Conservation (phyloP, 2,113 vertebrate genomes). For the Elephantulus edwardii region DNA sequence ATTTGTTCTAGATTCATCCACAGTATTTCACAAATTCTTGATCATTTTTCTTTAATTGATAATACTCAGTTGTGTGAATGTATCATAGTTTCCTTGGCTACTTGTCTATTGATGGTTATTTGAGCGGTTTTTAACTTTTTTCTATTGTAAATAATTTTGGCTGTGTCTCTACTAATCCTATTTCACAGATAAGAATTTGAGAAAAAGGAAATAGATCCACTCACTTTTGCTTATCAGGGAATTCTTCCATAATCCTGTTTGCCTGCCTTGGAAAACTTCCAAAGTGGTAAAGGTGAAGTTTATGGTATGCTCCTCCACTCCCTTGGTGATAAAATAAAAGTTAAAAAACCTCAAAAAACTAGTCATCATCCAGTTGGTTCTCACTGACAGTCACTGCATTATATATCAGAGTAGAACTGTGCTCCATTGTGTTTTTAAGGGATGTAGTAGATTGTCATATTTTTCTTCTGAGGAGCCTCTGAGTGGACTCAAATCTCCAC, state of each 20-base stretch:
- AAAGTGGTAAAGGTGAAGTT: neutral
- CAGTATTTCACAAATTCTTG: too few species aligned
- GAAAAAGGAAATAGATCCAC: neutral
- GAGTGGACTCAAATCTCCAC: neutral
- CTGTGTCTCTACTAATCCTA: neutral
- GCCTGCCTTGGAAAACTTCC: slow-evolving; percentile 6
- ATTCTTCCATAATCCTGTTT: slow-evolving; percentile 25
- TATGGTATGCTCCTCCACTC: neutral
- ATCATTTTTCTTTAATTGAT: too few species aligned
- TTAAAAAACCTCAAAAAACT: neutral
- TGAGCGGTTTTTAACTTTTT: too few species aligned
- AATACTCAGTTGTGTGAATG: too few species aligned
- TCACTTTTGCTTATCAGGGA: neutral
- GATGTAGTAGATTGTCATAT: neutral
- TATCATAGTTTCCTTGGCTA: too few species aligned
- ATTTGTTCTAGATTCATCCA: too few species aligned
- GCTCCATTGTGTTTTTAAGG: neutral
- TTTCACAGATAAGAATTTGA: slow-evolving; percentile 8
- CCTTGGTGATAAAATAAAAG: too few species aligned
- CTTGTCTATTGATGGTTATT: too few species aligned
- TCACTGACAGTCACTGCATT: neutral
- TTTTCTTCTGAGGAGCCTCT: neutral
- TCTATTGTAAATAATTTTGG: neutral
- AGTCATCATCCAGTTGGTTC: neutral
- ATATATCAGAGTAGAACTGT: neutral